Evolutionary conservation across 30 jellyfish, hydroid and myxozoan species (phyloP).

Genomic region (Turritopsis rubra): DNA sequence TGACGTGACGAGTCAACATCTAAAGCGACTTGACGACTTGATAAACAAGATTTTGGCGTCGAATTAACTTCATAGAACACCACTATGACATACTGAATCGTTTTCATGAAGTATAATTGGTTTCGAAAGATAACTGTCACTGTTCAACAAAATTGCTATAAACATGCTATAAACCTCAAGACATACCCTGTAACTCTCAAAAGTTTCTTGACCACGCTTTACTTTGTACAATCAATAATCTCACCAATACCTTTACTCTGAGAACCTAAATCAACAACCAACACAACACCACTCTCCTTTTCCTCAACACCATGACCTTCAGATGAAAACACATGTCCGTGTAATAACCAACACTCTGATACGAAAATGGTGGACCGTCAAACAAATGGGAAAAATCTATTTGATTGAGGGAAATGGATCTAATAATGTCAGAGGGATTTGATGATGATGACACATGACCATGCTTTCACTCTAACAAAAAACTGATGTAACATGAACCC

Average conservation of each 20-base stretch:
- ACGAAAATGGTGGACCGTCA: background rate
- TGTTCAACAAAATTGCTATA: background rate
- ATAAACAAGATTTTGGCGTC: too few species aligned
- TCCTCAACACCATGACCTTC: background rate
- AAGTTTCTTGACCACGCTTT: background rate
- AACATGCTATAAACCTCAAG: slow-evolving; percentile 1
- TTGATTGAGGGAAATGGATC: too few species aligned
- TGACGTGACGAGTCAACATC: too few species aligned
- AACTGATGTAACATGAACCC: too few species aligned
- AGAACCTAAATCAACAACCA: background rate
- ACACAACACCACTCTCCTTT: background rate
- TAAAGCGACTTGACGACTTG: too few species aligned
- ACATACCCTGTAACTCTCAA: slow-evolving; percentile 3
- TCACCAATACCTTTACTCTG: background rate
- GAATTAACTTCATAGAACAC: too few species aligned
- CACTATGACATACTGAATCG: background rate
- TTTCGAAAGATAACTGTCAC: slow-evolving; percentile 1
- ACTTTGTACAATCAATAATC: background rate
- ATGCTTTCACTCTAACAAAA: too few species aligned
- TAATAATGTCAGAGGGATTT: too few species aligned
- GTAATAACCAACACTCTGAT: background rate
- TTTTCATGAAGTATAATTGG: background rate
- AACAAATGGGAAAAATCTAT: slow-evolving; percentile 1
- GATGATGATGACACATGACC: too few species aligned
- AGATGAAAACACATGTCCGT: background rate